Evolutionary conservation across 2,113 vertebrate species (phyloP).

Genomic region (Rhinogobius similis): DNA sequence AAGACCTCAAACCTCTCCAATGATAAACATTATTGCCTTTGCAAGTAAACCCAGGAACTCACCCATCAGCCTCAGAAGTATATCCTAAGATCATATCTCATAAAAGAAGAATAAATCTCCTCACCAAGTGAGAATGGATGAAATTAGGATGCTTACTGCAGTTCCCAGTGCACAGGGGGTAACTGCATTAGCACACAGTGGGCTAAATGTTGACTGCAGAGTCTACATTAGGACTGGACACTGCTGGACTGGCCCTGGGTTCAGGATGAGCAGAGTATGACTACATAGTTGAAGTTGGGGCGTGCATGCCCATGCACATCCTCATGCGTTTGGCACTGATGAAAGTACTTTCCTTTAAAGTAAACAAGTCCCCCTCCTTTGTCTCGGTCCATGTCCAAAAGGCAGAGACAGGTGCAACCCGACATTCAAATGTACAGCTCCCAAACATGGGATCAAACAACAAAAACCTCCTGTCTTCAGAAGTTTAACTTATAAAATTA

Average conservation of each 20-base stretch:
- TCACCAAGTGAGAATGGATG: slow-evolving; percentile 41
- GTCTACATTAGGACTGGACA: slow-evolving; percentile 29
- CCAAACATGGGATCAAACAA: slow-evolving; percentile 53
- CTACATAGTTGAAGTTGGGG: slow-evolving; percentile 51
- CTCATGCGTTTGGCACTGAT: slow-evolving; percentile 79
- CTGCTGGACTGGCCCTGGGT: slow-evolving; percentile 38
- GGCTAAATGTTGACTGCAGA: slow-evolving; percentile 32
- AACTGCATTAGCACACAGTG: slow-evolving; percentile 39
- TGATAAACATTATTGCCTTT: slow-evolving; percentile 59
- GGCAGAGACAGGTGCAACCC: slow-evolving; percentile 66
- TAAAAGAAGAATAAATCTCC: slow-evolving; percentile 25
- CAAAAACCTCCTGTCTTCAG: slow-evolving; percentile 40
- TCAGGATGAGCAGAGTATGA: slow-evolving; percentile 45
- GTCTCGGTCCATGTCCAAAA: background rate
- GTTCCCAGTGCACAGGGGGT: slow-evolving; percentile 33
- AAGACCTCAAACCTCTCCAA: slow-evolving; percentile 34
- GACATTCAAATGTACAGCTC: slow-evolving; percentile 78
- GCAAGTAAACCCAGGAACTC: slow-evolving; percentile 48
- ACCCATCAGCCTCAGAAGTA: slow-evolving; percentile 51
- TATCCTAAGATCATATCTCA: slow-evolving; percentile 51
- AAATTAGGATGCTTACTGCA: slow-evolving; percentile 15
- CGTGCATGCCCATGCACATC: slow-evolving; percentile 63
- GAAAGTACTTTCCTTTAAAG: slow-evolving; percentile 53
- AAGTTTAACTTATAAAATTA: slow-evolving; percentile 57
- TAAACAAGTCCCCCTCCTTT: slow-evolving; percentile 20